Evolutionary conservation across 2,797 vertebrate species (phyloP).

Genomic region (Neosilurus mollespiculum): DNA sequence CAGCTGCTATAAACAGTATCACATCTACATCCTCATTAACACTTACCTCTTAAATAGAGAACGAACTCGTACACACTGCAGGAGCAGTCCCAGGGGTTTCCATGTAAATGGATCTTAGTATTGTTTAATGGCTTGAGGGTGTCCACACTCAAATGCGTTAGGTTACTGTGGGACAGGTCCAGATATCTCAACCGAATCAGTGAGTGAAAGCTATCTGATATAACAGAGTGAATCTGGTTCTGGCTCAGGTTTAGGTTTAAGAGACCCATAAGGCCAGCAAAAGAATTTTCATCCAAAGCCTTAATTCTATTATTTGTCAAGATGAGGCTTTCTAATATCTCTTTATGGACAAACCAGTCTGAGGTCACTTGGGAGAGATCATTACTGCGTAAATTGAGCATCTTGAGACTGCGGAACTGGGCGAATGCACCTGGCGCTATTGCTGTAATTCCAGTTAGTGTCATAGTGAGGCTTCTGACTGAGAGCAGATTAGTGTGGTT

Average conservation of each 20-base stretch:
- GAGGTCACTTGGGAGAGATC: constrained; percentile 55
- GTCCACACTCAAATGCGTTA: constrained; percentile 59
- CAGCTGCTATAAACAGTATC: neutral
- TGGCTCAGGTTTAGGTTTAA: constrained; percentile 56
- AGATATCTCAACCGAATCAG: constrained; percentile 61
- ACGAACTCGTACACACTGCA: constrained; percentile 55
- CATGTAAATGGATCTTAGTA: constrained; percentile 60
- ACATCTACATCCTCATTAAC: neutral
- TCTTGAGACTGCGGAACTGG: constrained; percentile 63
- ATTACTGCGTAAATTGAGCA: constrained; percentile 66
- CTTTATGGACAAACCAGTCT: constrained; percentile 66
- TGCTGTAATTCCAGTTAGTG: constrained; percentile 55
- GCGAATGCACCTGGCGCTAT: constrained; percentile 63
- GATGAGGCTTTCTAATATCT: constrained; percentile 55
- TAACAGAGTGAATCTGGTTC: constrained; percentile 65
- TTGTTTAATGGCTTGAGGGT: constrained; percentile 39
- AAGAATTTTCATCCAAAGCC: constrained; percentile 40
- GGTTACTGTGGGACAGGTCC: constrained; percentile 71
- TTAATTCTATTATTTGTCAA: constrained; percentile 62
- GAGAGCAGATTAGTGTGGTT: constrained; percentile 62
- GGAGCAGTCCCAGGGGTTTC: constrained; percentile 76
- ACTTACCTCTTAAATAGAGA: constrained; percentile 44
- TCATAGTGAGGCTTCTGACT: constrained; percentile 64
- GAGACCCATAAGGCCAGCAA: constrained; percentile 59
- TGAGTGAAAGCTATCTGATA: constrained; percentile 53